phyloP scores from a whole-genome alignment of 2,797 vertebrate genomes.

The Myotis pilosus region DNA sequence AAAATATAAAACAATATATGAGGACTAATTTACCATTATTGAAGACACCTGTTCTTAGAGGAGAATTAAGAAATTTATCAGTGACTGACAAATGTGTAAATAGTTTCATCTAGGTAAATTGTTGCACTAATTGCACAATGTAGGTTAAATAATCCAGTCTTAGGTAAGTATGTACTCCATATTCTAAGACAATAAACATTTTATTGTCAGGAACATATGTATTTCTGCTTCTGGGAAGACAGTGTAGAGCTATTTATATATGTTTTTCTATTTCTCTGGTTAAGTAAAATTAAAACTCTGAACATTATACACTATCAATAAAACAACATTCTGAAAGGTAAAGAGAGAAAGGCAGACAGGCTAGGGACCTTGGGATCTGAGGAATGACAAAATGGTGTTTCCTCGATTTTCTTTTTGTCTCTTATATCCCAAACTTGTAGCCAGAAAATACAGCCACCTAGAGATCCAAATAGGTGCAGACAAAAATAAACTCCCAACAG shows the following conservation, averaged over 20 bases:
- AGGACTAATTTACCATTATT: not conserved
- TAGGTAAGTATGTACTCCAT: not conserved
- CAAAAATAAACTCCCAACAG: not conserved
- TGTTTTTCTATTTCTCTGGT: not conserved
- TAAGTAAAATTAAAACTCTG: not conserved
- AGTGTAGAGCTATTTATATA: not conserved
- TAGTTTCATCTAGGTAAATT: not conserved
- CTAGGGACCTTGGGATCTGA: not conserved
- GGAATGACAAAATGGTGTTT: not conserved
- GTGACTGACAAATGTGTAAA: not conserved
- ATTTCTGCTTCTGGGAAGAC: not conserved
- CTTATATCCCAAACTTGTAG: not conserved
- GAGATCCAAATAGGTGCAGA: not conserved
- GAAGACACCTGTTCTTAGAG: not conserved
- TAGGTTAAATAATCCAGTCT: not conserved
- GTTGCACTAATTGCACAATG: not conserved
- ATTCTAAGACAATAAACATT: not conserved
- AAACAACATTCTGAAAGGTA: not conserved
- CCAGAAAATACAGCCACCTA: not conserved
- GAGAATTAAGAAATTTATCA: not conserved
- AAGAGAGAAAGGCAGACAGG: not conserved
- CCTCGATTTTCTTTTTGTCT: not conserved
- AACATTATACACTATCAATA: not conserved
- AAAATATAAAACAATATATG: not conserved
- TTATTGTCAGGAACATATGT: not conserved